phyloP scores from a whole-genome alignment of 2,797 vertebrate genomes.

The Pseudocheirus occidentalis region DNA sequence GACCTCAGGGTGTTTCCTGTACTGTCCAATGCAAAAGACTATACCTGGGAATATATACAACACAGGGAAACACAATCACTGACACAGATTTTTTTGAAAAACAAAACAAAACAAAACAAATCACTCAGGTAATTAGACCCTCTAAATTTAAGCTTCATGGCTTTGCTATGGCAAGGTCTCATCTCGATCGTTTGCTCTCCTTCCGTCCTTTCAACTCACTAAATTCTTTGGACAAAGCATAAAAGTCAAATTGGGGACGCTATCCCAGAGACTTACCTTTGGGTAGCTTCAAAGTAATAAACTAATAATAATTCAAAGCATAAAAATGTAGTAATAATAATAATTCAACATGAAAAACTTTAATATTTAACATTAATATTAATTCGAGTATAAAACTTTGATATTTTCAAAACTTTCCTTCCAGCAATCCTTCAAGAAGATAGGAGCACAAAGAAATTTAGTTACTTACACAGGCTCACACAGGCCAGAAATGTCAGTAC shows the following conservation, averaged over 20 bases:
- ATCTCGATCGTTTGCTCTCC: neutral
- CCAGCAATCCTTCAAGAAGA: neutral
- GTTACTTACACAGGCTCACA: neutral
- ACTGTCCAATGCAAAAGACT: neutral
- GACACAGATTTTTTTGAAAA: neutral
- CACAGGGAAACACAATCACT: neutral
- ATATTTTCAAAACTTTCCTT: neutral
- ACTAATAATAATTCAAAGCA: neutral
- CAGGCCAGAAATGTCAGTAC: neutral
- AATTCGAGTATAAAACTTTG: neutral
- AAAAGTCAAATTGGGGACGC: neutral
- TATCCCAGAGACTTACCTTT: neutral
- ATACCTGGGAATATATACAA: neutral
- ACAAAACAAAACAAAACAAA: too few species aligned
- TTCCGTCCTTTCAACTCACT: neutral
- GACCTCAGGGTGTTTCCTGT: neutral
- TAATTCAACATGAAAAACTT: neutral
- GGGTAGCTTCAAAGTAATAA: neutral
- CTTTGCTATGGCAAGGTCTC: neutral
- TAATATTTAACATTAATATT: neutral
- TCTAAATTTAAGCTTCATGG: neutral
- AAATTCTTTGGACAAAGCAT: neutral
- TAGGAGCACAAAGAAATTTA: neutral
- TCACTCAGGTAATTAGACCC: neutral
- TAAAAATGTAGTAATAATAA: neutral